A percentile compares a stretch with the other conserved stretches of the same genome.
Evolutionary conservation across 2,113 vertebrate genomes (phyloP).

Genomic region (Nyctibius bracteatus): DNA sequence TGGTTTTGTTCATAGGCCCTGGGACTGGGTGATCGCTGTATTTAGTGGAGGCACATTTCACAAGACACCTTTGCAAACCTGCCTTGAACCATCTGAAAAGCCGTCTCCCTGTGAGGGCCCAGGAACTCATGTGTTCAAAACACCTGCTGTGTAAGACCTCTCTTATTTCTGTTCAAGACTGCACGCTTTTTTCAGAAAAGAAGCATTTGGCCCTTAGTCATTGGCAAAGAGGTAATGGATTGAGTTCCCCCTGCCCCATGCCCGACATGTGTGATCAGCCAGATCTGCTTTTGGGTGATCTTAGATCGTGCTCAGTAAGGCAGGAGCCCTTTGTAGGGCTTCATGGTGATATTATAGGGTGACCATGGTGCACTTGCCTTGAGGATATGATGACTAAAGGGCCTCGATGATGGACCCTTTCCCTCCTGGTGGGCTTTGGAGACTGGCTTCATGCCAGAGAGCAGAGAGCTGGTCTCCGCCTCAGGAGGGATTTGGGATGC

Average conservation of each 20-base stretch:
- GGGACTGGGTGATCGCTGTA: background rate
- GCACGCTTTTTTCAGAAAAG: background rate
- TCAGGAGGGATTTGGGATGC: background rate
- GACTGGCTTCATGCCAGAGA: background rate
- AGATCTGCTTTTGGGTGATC: background rate
- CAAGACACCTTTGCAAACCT: background rate
- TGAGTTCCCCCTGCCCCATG: accelerated
- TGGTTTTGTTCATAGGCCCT: background rate
- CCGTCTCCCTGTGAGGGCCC: background rate
- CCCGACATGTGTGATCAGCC: background rate
- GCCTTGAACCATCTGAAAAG: background rate
- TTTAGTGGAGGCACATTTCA: background rate
- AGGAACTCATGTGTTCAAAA: background rate
- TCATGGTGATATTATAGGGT: background rate
- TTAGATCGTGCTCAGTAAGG: background rate
- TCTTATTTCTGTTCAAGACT: background rate
- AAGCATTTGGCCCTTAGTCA: background rate
- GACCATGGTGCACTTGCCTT: background rate
- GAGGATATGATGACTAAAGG: background rate
- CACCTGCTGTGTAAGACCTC: background rate
- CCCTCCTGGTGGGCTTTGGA: background rate
- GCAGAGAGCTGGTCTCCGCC: background rate
- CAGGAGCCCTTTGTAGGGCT: background rate
- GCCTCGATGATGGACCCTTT: background rate
- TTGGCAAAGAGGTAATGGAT: background rate